Percentiles rank a stretch among this genome's conserved stretches.
Conservation (phyloP, 2,113 vertebrate genomes). For the Calidris pugnax region DNA sequence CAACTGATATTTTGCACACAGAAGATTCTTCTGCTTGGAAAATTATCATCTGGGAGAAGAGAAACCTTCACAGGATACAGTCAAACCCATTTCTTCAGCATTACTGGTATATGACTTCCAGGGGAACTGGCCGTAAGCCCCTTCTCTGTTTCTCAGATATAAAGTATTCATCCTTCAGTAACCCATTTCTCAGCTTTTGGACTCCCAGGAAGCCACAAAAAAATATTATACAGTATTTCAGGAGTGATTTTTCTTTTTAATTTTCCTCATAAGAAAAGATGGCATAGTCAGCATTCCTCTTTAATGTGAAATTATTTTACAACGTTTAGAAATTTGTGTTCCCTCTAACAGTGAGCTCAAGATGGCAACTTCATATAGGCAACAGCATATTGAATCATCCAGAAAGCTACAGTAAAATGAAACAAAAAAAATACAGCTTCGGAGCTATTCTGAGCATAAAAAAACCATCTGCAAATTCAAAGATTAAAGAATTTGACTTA, state of each 20-base stretch:
- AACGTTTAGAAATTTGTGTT: neutral
- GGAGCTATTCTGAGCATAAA: neutral
- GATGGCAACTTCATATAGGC: neutral
- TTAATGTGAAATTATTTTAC: neutral
- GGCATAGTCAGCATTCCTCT: neutral
- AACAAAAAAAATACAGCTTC: neutral
- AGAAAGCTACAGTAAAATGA: neutral
- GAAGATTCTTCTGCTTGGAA: neutral
- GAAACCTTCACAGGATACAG: neutral
- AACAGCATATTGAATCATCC: neutral
- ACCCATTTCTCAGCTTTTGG: neutral
- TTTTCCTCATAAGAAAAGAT: neutral
- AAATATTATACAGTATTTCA: neutral
- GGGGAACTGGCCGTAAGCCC: neutral
- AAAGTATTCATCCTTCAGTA: neutral
- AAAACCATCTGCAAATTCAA: neutral
- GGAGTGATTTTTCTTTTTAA: neutral
- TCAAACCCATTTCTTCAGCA: neutral
- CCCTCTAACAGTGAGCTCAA: neutral
- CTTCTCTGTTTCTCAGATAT: neutral
- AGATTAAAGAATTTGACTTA: neutral
- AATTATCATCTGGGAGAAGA: neutral
- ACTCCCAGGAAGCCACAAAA: neutral
- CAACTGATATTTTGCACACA: neutral
- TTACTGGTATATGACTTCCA: neutral